Base-by-base conservation (phyloP, 2,113 vertebrate genomes). In the Paraplagusia blochii region DNA sequence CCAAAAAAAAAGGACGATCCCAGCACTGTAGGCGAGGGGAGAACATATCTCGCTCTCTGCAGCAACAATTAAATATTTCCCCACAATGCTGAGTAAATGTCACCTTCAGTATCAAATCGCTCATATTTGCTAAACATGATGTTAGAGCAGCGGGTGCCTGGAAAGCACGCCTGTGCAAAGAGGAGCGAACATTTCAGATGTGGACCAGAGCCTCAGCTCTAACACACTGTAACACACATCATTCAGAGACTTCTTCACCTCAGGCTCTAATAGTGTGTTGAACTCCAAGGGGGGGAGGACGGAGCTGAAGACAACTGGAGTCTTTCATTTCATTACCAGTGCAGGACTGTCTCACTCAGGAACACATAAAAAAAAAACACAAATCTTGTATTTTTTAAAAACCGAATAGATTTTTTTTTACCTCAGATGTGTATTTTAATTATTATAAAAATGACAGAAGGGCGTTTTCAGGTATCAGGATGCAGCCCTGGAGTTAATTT, bases 41-140 rank as follows among this genome's bases (percentile, higher is more conserved):
- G 33, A 79, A 80, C 80, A 82, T 88, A 89, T 88, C 86, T 87
- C 58, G 29, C 83, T 80, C 85, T 85, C 78, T 82, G 85, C 87
- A 87, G 83, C 76, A 86, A 87, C 87, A 89, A 89, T 89, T 84
- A 84, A 82, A 85, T 85, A 72, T 83, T 81, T 81, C 49, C 22
- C 78, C 35, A 87, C 85, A 88, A 88, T 88, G 80, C 81, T 44
- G 83, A 80, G 85, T 84, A 89, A 89, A 89, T 89, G 87, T 89
- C 87, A 87, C 87, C 87, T 87, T 89, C 85, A 82, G 76, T 85
- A 87, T 89, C 80, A 85, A 87, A 84, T 83, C 76, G 82, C 83
- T 81, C 85, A 77, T 84, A 85, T 78, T 86, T 82, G 82, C 87
- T 84, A 86, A 85, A 89, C 87, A 88, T 77, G 87, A 75, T 89